Conservation (phyloP, 2,888 invertebrate genomes). For the Ceramica pisi region DNA sequence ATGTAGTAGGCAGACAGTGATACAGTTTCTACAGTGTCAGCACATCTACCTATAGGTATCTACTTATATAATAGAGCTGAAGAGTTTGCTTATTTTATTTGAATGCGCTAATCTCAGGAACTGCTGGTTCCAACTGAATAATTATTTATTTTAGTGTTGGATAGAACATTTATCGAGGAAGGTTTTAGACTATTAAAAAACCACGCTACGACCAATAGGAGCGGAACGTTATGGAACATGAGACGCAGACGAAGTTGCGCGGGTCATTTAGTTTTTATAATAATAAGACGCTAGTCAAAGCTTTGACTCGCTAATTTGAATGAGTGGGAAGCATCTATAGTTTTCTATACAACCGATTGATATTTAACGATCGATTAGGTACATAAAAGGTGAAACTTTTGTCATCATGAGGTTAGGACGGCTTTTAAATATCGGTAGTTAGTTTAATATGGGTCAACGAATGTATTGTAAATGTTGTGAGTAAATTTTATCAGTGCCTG, state of each 20-base stretch:
- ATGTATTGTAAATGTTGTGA: too few species aligned
- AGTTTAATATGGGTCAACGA: neutral
- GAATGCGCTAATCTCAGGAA: too few species aligned
- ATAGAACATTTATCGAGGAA: too few species aligned
- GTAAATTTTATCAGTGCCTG: neutral
- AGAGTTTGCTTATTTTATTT: too few species aligned
- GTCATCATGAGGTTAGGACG: neutral
- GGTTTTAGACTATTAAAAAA: too few species aligned
- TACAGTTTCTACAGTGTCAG: constrained; percentile 16
- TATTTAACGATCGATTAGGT: constrained; percentile 15
- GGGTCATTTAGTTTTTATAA: neutral
- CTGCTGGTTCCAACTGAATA: too few species aligned
- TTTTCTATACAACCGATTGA: constrained; percentile 5
- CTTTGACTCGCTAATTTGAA: neutral
- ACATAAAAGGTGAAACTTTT: constrained; percentile 3
- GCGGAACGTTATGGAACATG: too few species aligned
- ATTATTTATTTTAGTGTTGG: too few species aligned
- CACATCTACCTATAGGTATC: too few species aligned
- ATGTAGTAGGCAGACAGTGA: neutral
- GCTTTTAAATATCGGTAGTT: neutral
- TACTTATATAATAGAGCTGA: too few species aligned
- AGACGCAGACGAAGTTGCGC: too few species aligned
- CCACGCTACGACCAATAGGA: too few species aligned
- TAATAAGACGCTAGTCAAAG: neutral
- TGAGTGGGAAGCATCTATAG: neutral